Base-by-base conservation (phyloP, 2,888 invertebrate species). In the Gastracanthus pulcherrimus region DNA sequence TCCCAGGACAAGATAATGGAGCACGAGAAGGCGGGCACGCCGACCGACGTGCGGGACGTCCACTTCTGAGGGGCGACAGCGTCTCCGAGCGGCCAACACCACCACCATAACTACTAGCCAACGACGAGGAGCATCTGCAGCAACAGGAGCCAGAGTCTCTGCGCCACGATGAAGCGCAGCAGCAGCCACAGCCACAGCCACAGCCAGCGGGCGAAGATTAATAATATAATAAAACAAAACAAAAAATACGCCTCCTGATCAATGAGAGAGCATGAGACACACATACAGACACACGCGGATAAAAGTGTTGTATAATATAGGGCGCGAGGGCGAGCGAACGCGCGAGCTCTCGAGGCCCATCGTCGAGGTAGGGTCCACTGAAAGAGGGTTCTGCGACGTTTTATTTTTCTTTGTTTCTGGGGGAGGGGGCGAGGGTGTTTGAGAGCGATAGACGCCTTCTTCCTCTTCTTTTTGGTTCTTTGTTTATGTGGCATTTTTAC, bases 31-130 rank as follows among this genome's bases (percentile, higher is more conserved):
- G 95, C 97, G 86, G 87, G 89, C 71, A 96, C 97, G 76, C 96
- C 97, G 87, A 97, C 97, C 87, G 97, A 97, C 92, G 95, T 97
- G 87, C 94, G 96, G 87, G 96, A 97, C 92, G 95, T 97, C 85
- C 95, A 96, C 92, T 96, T 96, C 93, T 96, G 93, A 92, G 26
- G 9, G 72, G 31, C 62, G 26, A 13, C 66, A n/a, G 45, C 55
- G 38, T 23, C 19, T 0, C 41, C 55, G 66, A 64, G 36, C 29
- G 16, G 72, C 41, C 41, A n/a, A 3, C 34, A 29, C 23, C 16
- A 41, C 38, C 26, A 23, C 36, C 19, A 38, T n/a, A n/a, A n/a
- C n/a, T n/a, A n/a, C 41, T 29, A 45, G 2, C 3, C 34, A 41
- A 19, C 2, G 48, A 41, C 23, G 41, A 16, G 66, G 23, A 41